These are phyloP conservation scores for Steinernema hermaphroditum DNA, from an alignment of 2,888 invertebrate species.

Conservation along the genomic window DNA sequence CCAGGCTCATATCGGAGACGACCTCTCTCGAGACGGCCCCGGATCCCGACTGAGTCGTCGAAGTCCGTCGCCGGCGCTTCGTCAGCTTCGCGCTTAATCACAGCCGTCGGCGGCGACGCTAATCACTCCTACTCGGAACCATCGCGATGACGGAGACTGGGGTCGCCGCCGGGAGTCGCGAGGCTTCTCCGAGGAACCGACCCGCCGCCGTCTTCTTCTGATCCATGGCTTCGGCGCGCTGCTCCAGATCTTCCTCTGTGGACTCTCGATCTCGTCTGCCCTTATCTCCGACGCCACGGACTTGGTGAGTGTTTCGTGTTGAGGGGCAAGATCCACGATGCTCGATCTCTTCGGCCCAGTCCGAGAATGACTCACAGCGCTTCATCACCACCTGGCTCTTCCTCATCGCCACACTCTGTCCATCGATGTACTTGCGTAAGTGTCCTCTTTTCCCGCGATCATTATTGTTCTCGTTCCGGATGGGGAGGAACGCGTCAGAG, in stretches of 20 bases:
- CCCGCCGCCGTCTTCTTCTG: not conserved
- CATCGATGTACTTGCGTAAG: slow-evolving; percentile 7
- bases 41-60: not conserved
- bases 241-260: not conserved
- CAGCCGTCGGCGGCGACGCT: not conserved
- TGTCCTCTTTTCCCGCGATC: too few species aligned
- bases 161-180: slow-evolving; percentile 14
- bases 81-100: not conserved
- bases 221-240: slow-evolving; percentile 1
- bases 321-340: too few species aligned
- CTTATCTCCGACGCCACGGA: not conserved
- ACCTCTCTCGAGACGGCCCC: not conserved
- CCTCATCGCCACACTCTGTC: not conserved
- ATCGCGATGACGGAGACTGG: not conserved
- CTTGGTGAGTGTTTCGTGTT: too few species aligned
- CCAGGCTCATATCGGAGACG: too few species aligned
- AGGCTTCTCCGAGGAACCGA: too few species aligned
- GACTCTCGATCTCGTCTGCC: not conserved
- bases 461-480: too few species aligned
- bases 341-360: too few species aligned
- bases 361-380: not conserved
- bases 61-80: not conserved
- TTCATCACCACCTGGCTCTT: slow-evolving; percentile 15
- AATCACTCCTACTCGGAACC: not conserved
- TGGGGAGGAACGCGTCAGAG: too few species aligned